These are phyloP conservation scores for Papilio protenor DNA, from an alignment of 2,888 invertebrate genomes.

Conservation along the genomic window DNA sequence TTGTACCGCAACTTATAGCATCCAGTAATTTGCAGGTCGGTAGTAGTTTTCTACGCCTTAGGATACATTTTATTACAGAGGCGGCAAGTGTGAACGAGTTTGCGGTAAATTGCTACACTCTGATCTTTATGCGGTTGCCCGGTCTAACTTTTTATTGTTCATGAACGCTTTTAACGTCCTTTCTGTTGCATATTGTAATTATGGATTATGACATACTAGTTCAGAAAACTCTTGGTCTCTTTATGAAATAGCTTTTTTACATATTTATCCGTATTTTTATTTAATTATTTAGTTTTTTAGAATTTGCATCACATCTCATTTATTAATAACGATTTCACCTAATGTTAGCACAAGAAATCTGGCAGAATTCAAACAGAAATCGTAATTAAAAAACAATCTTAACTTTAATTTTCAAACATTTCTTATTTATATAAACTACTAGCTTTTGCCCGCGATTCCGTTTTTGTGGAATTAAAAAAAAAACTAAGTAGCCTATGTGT, in stretches of 20 bases:
- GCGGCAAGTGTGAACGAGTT: slow-evolving; percentile 53
- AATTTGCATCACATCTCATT: too few relatives aligned
- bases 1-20: slow-evolving; percentile 50
- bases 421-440: too few relatives aligned
- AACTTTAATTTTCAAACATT: too few relatives aligned
- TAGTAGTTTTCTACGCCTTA: slow-evolving; percentile 64
- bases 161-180: background rate
- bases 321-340: too few relatives aligned
- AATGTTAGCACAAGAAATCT: too few relatives aligned
- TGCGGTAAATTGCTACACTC: slow-evolving; percentile 50
- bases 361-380: background rate
- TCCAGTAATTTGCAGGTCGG: slow-evolving; percentile 62
- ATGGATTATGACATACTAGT: background rate
- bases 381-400: too few relatives aligned
- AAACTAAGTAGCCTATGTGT: too few relatives aligned
- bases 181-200: background rate
- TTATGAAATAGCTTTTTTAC: background rate
- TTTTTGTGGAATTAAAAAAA: too few relatives aligned
- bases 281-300: background rate
- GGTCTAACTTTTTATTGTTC: slow-evolving; percentile 32
- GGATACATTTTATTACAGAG: slow-evolving; percentile 66
- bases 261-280: background rate
- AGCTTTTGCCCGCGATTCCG: too few relatives aligned
- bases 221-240: background rate
- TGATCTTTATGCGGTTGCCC: slow-evolving; percentile 44